phyloP scores from a whole-genome alignment of 2,113 vertebrate genomes.

The Thalassoma bifasciatum region DNA sequence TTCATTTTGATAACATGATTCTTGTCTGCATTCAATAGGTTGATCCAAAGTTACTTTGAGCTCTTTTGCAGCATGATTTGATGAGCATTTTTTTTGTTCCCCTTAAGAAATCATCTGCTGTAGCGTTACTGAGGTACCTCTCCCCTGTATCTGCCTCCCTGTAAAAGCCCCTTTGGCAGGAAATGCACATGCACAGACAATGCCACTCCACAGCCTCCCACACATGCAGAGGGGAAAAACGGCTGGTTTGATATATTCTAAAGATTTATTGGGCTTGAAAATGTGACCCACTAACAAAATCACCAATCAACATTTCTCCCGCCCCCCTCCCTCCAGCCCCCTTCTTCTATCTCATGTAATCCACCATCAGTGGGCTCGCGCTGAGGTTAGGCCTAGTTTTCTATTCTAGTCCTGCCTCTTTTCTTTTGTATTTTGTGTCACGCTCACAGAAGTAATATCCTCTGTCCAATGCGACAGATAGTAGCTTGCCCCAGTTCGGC shows the following conservation, averaged over 20 bases:
- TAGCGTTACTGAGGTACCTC: neutral
- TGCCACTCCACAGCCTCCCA: neutral
- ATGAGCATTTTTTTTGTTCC: neutral
- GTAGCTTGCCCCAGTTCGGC: slow-evolving; percentile 34
- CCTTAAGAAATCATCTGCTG: neutral
- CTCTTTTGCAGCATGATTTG: neutral
- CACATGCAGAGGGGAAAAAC: slow-evolving; percentile 28
- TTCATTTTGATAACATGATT: too few species aligned
- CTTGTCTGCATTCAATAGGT: neutral
- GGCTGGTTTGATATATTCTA: slow-evolving; percentile 64
- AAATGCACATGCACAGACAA: slow-evolving; percentile 30
- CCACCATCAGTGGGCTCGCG: slow-evolving; percentile 17
- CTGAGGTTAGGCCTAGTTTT: slow-evolving; percentile 59
- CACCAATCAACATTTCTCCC: slow-evolving; percentile 48
- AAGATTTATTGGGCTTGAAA: slow-evolving; percentile 82
- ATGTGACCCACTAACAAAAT: slow-evolving; percentile 78
- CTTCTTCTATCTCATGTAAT: slow-evolving; percentile 27
- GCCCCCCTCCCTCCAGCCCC: neutral
- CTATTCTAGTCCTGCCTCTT: slow-evolving; percentile 32
- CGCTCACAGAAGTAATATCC: slow-evolving; percentile 47
- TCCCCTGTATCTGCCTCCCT: neutral
- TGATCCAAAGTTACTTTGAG: too few species aligned
- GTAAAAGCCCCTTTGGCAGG: slow-evolving; percentile 42
- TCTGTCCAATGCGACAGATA: slow-evolving; percentile 41
- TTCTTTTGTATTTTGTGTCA: slow-evolving; percentile 56